phyloP scores from a whole-genome alignment of 2,888 invertebrate species.

The Stenolophus ochropezus region DNA sequence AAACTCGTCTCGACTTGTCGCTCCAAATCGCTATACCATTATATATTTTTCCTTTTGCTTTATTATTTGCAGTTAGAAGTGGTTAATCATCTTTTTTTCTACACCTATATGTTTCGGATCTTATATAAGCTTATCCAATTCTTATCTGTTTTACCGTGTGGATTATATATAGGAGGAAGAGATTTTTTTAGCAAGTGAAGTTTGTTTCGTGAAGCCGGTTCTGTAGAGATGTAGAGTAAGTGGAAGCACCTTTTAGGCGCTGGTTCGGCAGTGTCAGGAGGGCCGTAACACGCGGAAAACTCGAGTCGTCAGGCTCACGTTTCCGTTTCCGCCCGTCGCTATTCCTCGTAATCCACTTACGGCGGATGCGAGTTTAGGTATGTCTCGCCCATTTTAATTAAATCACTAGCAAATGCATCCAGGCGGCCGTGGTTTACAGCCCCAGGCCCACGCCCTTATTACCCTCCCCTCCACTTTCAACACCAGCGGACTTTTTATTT shows the following conservation, averaged over 20 bases:
- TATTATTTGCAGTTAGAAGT: too few relatives aligned
- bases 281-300: slow-evolving; percentile 38
- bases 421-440: slow-evolving; percentile 47
- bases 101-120: too few relatives aligned
- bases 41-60: too few relatives aligned
- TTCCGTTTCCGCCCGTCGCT: slow-evolving; percentile 7
- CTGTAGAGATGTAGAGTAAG: neutral
- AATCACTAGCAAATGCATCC: slow-evolving; percentile 60
- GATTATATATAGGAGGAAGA: too few relatives aligned
- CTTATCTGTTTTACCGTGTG: too few relatives aligned
- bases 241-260: slow-evolving; percentile 34
- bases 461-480: neutral
- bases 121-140: too few relatives aligned
- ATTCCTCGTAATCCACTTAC: slow-evolving; percentile 55
- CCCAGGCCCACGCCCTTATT: slow-evolving; percentile 9
- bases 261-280: slow-evolving; percentile 15
- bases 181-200: too few relatives aligned
- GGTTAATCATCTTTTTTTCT: too few relatives aligned
- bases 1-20: too few relatives aligned
- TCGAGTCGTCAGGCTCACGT: slow-evolving; percentile 41
- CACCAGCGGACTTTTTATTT: neutral
- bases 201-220: neutral
- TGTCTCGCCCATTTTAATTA: slow-evolving; percentile 60
- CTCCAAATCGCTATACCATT: too few relatives aligned
- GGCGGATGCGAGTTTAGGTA: slow-evolving; percentile 57